A percentile compares a stretch with the other conserved stretches of the same genome.
phyloP scores from a whole-genome alignment of 2,888 invertebrate genomes.

The Drosophila incognita region DNA sequence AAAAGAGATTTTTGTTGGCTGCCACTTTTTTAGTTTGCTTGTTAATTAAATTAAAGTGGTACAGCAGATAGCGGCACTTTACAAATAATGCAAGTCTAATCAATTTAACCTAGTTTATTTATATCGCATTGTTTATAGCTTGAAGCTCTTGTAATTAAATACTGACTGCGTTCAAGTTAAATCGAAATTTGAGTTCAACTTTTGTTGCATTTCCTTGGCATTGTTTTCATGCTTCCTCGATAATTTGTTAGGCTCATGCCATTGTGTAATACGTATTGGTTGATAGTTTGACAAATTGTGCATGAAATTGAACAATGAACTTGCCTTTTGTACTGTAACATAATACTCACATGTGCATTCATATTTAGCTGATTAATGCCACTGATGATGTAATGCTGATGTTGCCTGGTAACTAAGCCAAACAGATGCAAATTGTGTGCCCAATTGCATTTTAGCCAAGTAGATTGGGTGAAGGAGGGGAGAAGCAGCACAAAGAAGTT shows the following conservation, averaged over 20 bases:
- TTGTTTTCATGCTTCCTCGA: neutral
- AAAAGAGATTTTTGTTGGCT: conserved; percentile 14
- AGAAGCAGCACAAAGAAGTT: neutral
- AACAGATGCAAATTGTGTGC: conserved; percentile 45
- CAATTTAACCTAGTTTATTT: conserved; percentile 67
- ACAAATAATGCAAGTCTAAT: conserved; percentile 51
- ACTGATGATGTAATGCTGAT: neutral
- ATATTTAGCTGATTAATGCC: neutral
- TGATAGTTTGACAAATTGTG: neutral
- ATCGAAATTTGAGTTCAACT: neutral
- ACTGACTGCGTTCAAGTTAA: neutral
- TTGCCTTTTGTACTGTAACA: neutral
- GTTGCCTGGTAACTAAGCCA: conserved; percentile 25
- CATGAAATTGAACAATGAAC: neutral
- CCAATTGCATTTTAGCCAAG: conserved; percentile 34
- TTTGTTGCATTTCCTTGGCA: neutral
- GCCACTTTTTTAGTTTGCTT: conserved; percentile 25
- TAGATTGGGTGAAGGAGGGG: neutral
- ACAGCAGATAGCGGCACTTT: conserved; percentile 12
- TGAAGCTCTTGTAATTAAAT: neutral
- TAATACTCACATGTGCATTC: neutral
- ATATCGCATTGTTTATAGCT: conserved; percentile 32
- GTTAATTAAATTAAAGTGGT: conserved; percentile 62
- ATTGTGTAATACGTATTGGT: neutral
- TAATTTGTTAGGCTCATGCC: neutral